phyloP scores from a whole-genome alignment of 2,113 vertebrate species.

The Strix uralensis region DNA sequence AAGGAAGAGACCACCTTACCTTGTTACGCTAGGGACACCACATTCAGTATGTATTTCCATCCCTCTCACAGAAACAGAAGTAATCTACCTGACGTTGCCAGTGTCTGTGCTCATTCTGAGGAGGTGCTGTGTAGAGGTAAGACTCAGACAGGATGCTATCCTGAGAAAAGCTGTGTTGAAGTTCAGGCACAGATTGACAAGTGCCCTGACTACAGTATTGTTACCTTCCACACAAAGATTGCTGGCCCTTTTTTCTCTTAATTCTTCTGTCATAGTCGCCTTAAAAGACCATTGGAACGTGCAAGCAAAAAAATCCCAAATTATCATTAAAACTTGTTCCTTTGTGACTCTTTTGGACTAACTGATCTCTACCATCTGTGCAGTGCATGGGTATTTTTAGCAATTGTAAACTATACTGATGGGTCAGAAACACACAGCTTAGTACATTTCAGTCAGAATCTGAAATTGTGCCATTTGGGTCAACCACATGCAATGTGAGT shows the following conservation, averaged over 20 bases:
- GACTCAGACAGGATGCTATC: not conserved
- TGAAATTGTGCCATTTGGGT: not conserved
- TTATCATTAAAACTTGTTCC: not conserved
- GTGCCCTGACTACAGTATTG: not conserved
- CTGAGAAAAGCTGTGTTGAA: not conserved
- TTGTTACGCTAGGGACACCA: not conserved
- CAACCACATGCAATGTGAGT: not conserved
- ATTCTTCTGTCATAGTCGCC: not conserved
- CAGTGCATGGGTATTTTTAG: constrained; percentile 1
- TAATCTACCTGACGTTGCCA: not conserved
- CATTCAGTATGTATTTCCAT: not conserved
- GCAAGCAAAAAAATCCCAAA: not conserved
- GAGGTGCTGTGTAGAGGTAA: not conserved
- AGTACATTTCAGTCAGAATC: not conserved
- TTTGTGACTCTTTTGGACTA: not conserved
- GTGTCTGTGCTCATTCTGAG: not conserved
- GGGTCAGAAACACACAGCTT: not conserved
- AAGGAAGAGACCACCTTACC: not conserved
- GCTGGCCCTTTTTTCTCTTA: not conserved
- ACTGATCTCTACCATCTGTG: not conserved
- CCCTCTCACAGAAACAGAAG: not conserved
- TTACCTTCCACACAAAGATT: not conserved
- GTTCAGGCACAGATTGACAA: not conserved
- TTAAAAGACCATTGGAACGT: not conserved
- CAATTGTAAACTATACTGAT: not conserved